A percentile compares a stretch with the other conserved stretches of the same genome.
Evolutionary conservation across 2,113 vertebrate genomes (phyloP).

Genomic region (Caranx ignobilis): DNA sequence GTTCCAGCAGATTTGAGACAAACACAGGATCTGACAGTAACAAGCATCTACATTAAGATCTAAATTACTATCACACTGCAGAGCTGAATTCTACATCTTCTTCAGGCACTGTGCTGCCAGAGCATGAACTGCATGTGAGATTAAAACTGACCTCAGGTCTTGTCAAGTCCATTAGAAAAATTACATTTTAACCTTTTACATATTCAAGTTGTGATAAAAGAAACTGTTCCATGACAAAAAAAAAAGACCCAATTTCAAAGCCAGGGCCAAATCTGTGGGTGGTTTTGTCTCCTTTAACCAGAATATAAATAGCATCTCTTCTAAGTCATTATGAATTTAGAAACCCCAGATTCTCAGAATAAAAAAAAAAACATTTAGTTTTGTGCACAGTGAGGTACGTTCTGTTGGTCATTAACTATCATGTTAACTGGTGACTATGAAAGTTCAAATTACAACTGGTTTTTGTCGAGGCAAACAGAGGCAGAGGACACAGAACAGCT

Average conservation of each 20-base stretch:
- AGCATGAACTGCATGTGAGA: conserved; percentile 24
- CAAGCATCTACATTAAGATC: conserved; percentile 32
- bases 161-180: conserved; percentile 46
- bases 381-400: neutral
- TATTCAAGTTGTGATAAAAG: neutral
- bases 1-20: conserved; percentile 16
- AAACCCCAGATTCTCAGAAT: neutral
- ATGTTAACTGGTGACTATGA: conserved; percentile 23
- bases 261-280: neutral
- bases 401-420: conserved; percentile 11
- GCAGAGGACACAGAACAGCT: conserved; percentile 8
- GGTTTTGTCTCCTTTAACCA: neutral
- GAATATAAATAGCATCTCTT: neutral
- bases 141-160: conserved; percentile 35
- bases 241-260: neutral
- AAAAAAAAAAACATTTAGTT: neutral
- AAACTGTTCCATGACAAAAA: neutral
- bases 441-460: conserved; percentile 5
- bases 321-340: neutral
- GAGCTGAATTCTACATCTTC: conserved; percentile 32
- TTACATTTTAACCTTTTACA: conserved; percentile 53
- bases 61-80: conserved; percentile 29
- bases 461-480: conserved; percentile 20
- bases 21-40: conserved; percentile 39
- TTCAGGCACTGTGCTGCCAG: conserved; percentile 15